These are phyloP conservation scores for Spinus olivaceus DNA, from an alignment of 2,797 vertebrate species.

Conservation along the genomic window DNA sequence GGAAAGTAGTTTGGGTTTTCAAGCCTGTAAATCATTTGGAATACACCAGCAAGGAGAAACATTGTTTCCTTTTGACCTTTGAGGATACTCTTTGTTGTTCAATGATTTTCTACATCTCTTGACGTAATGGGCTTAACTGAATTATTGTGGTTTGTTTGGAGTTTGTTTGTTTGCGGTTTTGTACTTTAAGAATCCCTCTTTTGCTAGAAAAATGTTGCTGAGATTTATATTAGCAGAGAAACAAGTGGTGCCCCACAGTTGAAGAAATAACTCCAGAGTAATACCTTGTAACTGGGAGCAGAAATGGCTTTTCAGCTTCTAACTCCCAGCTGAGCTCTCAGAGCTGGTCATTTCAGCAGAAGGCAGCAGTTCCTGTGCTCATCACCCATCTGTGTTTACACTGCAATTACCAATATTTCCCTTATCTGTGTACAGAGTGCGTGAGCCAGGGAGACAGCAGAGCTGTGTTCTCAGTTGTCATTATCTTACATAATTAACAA, in stretches of 20 bases:
- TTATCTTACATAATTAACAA: constrained; percentile 15
- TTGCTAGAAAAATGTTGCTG: neutral
- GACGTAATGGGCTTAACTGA: neutral
- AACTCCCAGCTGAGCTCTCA: neutral
- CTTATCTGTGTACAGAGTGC: neutral
- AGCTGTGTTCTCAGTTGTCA: neutral
- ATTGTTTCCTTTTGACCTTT: neutral
- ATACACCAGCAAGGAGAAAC: neutral
- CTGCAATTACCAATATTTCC: neutral
- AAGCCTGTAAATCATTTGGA: neutral
- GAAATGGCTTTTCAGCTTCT: constrained; percentile 1
- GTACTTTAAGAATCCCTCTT: neutral
- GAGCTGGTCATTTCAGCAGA: neutral
- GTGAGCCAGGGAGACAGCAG: neutral
- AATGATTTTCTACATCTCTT: neutral
- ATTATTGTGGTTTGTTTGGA: neutral
- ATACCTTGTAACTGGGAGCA: neutral
- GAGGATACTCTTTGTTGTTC: neutral
- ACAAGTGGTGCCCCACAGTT: neutral
- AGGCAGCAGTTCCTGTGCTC: neutral
- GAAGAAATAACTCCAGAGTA: neutral
- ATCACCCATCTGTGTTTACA: neutral
- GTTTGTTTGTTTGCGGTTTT: neutral
- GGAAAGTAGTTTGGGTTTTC: neutral
- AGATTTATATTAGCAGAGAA: neutral